phyloP scores from a whole-genome alignment of 2,113 vertebrate genomes.

The Sorex araneus region DNA sequence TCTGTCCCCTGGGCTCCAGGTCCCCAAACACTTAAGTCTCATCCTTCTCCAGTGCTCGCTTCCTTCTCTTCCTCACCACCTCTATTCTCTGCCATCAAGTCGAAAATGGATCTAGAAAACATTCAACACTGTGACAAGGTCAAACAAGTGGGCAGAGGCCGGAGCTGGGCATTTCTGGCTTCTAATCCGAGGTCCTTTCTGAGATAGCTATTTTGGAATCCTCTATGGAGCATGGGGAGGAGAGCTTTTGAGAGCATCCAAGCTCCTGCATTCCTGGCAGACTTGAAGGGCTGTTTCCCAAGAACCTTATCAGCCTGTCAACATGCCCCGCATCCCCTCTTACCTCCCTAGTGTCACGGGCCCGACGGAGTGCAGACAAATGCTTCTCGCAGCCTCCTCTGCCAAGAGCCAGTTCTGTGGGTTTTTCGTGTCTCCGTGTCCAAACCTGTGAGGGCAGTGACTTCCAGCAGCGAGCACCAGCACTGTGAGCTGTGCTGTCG shows the following conservation, averaged over 20 bases:
- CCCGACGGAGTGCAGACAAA: constrained; percentile 57
- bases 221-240: background rate
- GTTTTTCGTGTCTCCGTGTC: constrained; percentile 49
- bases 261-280: constrained; percentile 63
- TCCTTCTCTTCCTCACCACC: background rate
- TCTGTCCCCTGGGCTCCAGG: no score
- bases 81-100: background rate
- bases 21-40: background rate
- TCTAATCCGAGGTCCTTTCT: background rate
- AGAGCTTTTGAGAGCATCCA: background rate
- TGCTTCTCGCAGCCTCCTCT: constrained; percentile 43
- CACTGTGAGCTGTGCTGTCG: constrained; percentile 58
- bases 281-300: constrained; percentile 54
- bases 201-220: constrained; percentile 40
- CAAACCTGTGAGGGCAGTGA: constrained; percentile 27
- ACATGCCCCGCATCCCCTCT: constrained; percentile 49
- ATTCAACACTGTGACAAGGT: background rate
- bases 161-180: background rate
- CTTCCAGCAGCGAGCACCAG: constrained; percentile 41
- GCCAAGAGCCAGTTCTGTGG: constrained; percentile 25
- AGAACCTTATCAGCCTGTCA: constrained; percentile 74
- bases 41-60: rapidly evolving
- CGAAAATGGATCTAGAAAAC: background rate
- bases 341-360: constrained; percentile 30
- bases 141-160: background rate